Base-by-base conservation (phyloP, 2,888 invertebrate genomes). In the Megalurothrips usitatus region DNA sequence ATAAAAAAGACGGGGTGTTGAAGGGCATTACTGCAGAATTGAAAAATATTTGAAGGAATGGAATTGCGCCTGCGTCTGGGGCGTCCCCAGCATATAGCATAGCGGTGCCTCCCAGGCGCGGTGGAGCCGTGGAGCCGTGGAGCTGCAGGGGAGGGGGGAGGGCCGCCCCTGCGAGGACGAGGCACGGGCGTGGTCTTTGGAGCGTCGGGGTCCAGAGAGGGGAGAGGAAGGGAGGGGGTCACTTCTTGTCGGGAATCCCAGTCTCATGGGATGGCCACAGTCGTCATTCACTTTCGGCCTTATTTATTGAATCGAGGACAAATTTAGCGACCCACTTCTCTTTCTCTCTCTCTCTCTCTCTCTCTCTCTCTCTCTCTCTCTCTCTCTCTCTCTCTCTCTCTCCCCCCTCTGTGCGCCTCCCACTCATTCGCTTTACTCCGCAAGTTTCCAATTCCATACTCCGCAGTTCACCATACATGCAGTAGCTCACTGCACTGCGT, bases 191-290 rank as follows among this genome's bases (percentile, higher is more conserved):
- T 12, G 52, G 14, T 52, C 52, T 19, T 2, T 83, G 80, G 83
- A 84, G 78, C 84, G 83, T 1, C 34, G 83, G 14, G 43, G 82
- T 19, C 80, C 81, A 28, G 83, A 83, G 79, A 82, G 82, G n/a
- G 84, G 90, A 90, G 81, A 81, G 19, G 78, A 58, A 43, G 17
- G 28, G 58, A 17, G 6, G 6, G 58, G 58, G n/a, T 58, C 58
- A 58, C 58, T 58, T 58, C 34, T 43, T 17, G 58, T 26, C 1
- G 26, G 68, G 68, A 75, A 75, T 75, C 68, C 34, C 11, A 75
- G 68, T 75, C 68, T 75, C 26, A 26, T 12, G 68, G 68, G 68
- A 75, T 75, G 68, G 68, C 10, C 12, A 75, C n/a, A 75, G 68
- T 75, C 68, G 68, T 75, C 68, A 75, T 75, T 75, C 68, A 75